Base-by-base conservation (phyloP, 2,113 vertebrate genomes). In the Agapornis roseicollis region DNA sequence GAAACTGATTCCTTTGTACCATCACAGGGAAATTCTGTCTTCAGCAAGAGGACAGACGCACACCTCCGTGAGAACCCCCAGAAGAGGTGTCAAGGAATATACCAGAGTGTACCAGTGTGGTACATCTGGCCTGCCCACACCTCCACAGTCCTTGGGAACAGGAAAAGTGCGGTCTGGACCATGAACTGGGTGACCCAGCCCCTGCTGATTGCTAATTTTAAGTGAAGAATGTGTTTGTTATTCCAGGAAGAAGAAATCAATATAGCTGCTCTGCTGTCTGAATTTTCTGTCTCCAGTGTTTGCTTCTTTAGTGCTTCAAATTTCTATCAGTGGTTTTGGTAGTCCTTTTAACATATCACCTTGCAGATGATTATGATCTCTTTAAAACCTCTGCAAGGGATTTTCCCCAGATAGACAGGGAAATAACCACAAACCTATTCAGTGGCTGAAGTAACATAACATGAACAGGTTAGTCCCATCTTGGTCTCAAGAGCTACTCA, bases 221-320 rank as follows among this genome's bases (percentile, higher is more conserved):
- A 58, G 46, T 49, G 64, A 93, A 69, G 65, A 79, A 84, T 27
- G 16, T 41, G 29, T 52, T 82, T 90, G 44, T 52, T 72, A 81
- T 79, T 92, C 44, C 66, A 69, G 80, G 70, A 89, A 71, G 86
- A 88, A 50, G 17, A 77, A 90, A 96, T 94, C 88, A 90, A 94
- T 94, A 74, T 11, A 5, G 3, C 35, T 71, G 50, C 70, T 56
- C 16, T 58, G 49, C 63, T 0, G 0, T 52, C 70, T 80, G 47
- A 49, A 37, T 79, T 91, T 85, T 87, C 77, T 87, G 70, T 88
- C 91, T 80, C 52, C 61, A 71, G 35, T 17, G 23, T 71, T 79
- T 76, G 17, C 70, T 33, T 87, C 80, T 60, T 44, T 4, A 79
- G 52, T 68, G 78, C 56, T 85, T 95, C 70, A 39, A 9, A 77